Evolutionary conservation across 2,888 invertebrate genomes (phyloP).

Genomic region (Ctena decussata): DNA sequence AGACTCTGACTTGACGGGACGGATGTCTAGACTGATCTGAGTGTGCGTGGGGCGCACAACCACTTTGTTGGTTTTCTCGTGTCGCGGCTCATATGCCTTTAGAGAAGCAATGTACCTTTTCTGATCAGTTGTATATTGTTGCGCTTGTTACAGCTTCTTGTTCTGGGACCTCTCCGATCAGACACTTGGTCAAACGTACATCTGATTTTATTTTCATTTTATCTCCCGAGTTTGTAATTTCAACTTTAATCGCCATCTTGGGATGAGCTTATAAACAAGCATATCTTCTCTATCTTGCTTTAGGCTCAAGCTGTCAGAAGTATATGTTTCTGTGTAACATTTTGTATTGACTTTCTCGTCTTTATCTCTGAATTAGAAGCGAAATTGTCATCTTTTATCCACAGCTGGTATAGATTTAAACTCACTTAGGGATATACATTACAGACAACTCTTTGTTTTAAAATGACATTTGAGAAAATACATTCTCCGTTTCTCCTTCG

Average conservation of each 20-base stretch:
- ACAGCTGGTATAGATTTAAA: neutral
- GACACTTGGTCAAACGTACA: no score
- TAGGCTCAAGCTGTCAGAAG: neutral
- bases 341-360: neutral
- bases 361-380: neutral
- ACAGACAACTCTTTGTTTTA: neutral
- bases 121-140: no score
- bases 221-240: no score
- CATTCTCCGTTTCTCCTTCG: neutral
- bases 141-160: no score
- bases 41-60: no score
- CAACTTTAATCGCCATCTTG: neutral
- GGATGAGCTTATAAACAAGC: neutral
- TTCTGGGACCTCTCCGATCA: no score
- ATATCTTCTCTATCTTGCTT: neutral
- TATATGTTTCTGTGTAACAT: constrained; percentile 13
- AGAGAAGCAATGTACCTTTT: no score
- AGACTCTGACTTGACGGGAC: no score
- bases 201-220: no score
- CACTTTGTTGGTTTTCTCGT: no score
- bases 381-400: neutral
- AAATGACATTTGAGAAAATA: neutral
- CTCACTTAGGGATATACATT: neutral
- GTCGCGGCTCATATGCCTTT: no score
- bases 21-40: no score